Base-by-base conservation (phyloP, 2,797 vertebrate genomes). In the Lithobates pipiens region DNA sequence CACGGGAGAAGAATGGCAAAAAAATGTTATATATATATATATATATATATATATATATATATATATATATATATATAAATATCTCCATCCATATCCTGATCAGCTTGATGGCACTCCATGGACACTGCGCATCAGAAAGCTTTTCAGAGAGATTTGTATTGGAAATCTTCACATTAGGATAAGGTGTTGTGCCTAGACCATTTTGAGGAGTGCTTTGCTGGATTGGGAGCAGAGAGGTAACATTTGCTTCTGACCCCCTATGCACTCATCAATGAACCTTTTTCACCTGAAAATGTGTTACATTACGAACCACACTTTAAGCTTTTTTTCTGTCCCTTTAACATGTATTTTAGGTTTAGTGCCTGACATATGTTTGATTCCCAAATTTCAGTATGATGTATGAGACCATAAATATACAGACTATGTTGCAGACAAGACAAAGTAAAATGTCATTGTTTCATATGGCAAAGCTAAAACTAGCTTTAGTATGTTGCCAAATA, bases 311-410 rank as follows among this genome's bases (percentile, higher is more conserved):
- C 16, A 18, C 18, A 54, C 50, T 16, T 50, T 50, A 1, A 13
- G 10, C 13, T 42, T 23, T 72, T 72, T 72, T 42, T 7, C 9
- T 65, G 61, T 29, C 2, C 13, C 10, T 25, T 5, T 44, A 69
- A 50, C 77, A 57, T 32, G 68, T 71, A 29, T 57, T 80, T 54
- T 36, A 57, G 67, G 65, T 80, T 72, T 72, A n/a, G 68, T 61
- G 46, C 25, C 65, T 8, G 10, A 25, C n/a, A 78, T n/a, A 77
- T 39, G 42, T 42, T 78, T 16, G 23, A 25, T 42, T 44, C 42
- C 6, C 7, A 21, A 67, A 15, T 44, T 65, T 27, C 15, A 75
- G 4, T 57, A 72, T 73, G 23, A 39, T 73, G 21, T 10, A 73
- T 36, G 32, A 42, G 69, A 81, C 46, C 54, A 77, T 57, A 61